These are phyloP conservation scores for Phyllopteryx taeniolatus DNA, from an alignment of 2,113 vertebrate genomes.

Conservation along the genomic window DNA sequence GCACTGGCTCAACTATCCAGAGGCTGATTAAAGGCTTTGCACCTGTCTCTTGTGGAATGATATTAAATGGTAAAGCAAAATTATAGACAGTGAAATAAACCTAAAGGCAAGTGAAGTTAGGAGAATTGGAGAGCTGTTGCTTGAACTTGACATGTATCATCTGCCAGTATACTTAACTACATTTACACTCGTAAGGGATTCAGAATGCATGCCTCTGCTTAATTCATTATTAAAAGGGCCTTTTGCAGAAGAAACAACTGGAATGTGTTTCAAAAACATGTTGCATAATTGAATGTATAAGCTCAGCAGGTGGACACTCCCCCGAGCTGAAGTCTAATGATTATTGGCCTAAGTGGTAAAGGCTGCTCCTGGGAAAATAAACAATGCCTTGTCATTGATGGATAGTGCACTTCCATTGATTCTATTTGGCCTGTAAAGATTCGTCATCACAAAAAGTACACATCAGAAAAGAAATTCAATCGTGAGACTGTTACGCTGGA, in stretches of 20 bases:
- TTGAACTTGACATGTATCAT: not conserved
- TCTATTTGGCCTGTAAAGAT: constrained; percentile 40
- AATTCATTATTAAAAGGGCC: not conserved
- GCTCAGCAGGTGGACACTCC: not conserved
- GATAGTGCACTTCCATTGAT: constrained; percentile 11
- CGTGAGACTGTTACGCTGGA: constrained; percentile 18
- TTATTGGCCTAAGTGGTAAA: constrained; percentile 20
- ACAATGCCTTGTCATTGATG: constrained; percentile 26
- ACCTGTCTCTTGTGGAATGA: constrained; percentile 68
- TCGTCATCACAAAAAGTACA: constrained; percentile 39
- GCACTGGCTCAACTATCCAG: constrained; percentile 44
- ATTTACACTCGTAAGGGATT: not conserved
- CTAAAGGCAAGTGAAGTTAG: constrained; percentile 6
- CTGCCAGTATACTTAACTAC: not conserved
- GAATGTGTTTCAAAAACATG: not conserved
- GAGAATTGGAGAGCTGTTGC: not conserved
- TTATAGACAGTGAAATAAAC: constrained; percentile 54
- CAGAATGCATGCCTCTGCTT: not conserved
- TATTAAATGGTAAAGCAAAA: constrained; percentile 59
- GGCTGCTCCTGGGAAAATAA: constrained; percentile 21
- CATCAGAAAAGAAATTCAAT: constrained; percentile 46
- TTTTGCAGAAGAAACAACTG: not conserved
- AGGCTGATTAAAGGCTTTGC: constrained; percentile 70
- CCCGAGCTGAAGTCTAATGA: not conserved
- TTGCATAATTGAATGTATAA: not conserved